These are phyloP conservation scores for Pristionchus mayeri DNA, from an alignment of 2,888 invertebrate genomes.

Conservation along the genomic window DNA sequence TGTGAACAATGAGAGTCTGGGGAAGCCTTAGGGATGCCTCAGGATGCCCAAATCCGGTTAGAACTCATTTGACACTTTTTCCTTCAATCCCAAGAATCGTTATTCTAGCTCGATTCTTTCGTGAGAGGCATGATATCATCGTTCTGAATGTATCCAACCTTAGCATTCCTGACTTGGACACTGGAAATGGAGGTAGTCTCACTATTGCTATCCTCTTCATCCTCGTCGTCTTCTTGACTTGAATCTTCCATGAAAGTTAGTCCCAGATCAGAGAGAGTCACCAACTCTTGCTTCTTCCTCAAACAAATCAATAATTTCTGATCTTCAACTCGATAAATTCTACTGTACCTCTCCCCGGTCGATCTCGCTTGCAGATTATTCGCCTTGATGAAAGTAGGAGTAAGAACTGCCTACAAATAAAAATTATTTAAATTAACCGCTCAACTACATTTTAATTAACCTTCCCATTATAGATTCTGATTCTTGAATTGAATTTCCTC, in stretches of 20 bases:
- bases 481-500: neutral
- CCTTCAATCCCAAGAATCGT: too few species aligned
- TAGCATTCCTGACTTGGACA: neutral
- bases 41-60: too few species aligned
- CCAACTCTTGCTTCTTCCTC: slow-evolving; percentile 29
- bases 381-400: slow-evolving; percentile 7
- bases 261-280: slow-evolving; percentile 5
- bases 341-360: neutral
- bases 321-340: neutral
- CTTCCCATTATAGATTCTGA: slow-evolving; percentile 1
- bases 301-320: too few species aligned
- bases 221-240: slow-evolving; percentile 26
- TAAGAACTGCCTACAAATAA: neutral
- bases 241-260: neutral
- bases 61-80: too few species aligned
- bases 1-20: too few species aligned
- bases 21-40: too few species aligned
- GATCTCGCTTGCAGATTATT: slow-evolving; percentile 1
- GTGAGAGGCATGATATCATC: too few species aligned
- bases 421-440: neutral
- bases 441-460: neutral
- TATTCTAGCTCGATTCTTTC: too few species aligned
- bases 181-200: neutral
- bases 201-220: slow-evolving; percentile 15
- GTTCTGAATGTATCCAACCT: neutral